Base-by-base conservation (phyloP, 92 coral and sea anemone genomes). In the Virgularia gustaviana region DNA sequence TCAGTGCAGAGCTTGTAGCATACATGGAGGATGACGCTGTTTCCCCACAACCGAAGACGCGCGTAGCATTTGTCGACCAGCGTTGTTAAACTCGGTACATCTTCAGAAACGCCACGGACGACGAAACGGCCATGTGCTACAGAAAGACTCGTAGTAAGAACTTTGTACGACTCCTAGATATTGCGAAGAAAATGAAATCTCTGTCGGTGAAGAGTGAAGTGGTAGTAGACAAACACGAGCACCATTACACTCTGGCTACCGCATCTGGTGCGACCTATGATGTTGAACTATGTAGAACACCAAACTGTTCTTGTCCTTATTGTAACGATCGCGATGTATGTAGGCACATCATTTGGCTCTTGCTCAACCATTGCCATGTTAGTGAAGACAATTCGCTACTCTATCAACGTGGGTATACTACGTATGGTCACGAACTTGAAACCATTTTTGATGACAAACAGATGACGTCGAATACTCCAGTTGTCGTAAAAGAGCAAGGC, bases 281-380 rank as follows among this genome's bases (percentile, higher is more conserved):
- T 15, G 61, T 71, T 25, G 80, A 83, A 34, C 33, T 83, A 1
- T 49, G 33, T 36, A 29, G 20, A 2, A 55, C 44, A 10, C 85
- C 87, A 28, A 70, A 71, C 54, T 77, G 79, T 45, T 57, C 79
- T 45, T 77, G 83, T 27, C 53, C 65, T 43, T 77, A 71, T 49
- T 71, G 83, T 37, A 77, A 63, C 64, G 83, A 83, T 11, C 70
- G 79, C 33, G 87, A 83, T 49, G 83, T 83, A 9, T 83, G 83
- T 32, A 83, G 87, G 65, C 87, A 83, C 66, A 83, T 83, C 0
- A 63, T 66, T 13, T 83, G 83, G 87, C 49, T 83, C 23, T 52
- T 83, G 5, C 25, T 77, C 72, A 42, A 78, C 70, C 79, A 59
- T 9, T 76, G 67, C 60, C 77, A 58, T 33, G 79, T 71, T 0